Evolutionary conservation across 2,797 vertebrate species (phyloP), one percentile per base, ranked within the genome.

Genomic region (Anolis apletophallus): DNA sequence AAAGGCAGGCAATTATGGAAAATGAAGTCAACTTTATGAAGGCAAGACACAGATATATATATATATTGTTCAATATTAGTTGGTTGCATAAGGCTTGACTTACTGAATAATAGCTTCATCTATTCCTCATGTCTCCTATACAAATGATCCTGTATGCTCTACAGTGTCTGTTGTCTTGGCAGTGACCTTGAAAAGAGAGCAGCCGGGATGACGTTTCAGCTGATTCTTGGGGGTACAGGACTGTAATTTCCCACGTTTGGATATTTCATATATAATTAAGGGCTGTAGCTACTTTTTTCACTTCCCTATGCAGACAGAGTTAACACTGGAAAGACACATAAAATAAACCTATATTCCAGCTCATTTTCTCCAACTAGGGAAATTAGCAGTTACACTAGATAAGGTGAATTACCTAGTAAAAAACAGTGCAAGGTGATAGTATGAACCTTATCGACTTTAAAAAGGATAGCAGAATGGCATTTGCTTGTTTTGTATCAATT

Each of bases 381-480:
- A 88, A 93, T 93, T 90, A 95, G 91, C 88, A 94, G 87, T 85
- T 14, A 7, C 90, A 85, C 85, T 90, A 80, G 91, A 88, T 34
- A 81, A 71, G 29, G 83, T 90, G 89, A 92, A 93, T n/a, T 94
- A 93, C 90, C 90, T 91, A 94, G 76, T 54, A 69, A 69, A 13
- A 92, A 88, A 36, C 71, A 0, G 87, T 88, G 83, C 90, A 91
- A 90, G 84, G 81, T 85, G 85, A 82, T 91, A 85, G 87, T 93
- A 89, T 76, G 82, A 91, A 89, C 85, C 57, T 19, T 59, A 19
- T 59, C 36, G 69, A 36, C 19, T 86, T 87, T 74, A 81, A 5
- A 90, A 80, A 82, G 59, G 64, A 54, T 32, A 88, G 55, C 80
- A 52, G 67, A 88, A 55, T 73, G 61, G 52, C n/a, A 52, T 19